Percentiles rank a stretch among this genome's conserved stretches.
Conservation (phyloP, 2,113 vertebrate species). For the Xyliphius kryptos region DNA sequence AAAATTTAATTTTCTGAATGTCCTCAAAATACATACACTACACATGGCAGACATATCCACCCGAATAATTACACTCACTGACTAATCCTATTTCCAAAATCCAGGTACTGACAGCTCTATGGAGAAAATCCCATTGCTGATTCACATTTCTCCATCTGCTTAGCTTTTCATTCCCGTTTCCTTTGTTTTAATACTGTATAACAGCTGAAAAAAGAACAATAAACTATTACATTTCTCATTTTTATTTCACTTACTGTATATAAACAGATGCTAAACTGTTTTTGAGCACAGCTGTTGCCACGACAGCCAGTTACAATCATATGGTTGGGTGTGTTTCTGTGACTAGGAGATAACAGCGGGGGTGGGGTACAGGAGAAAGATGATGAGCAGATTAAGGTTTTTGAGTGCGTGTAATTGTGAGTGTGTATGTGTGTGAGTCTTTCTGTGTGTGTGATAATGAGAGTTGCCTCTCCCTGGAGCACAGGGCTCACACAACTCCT, state of each 20-base stretch:
- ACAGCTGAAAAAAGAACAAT: too few relatives aligned
- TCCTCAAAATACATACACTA: conserved; percentile 36
- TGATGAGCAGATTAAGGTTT: conserved; percentile 44
- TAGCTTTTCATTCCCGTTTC: conserved; percentile 37
- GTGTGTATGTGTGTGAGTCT: conserved; percentile 15
- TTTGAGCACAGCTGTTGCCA: conserved; percentile 14
- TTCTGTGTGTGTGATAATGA: conserved; percentile 39
- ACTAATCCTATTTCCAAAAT: conserved; percentile 70
- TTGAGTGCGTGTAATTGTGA: conserved; percentile 18
- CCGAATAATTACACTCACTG: conserved; percentile 63
- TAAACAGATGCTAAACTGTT: conserved; percentile 2
- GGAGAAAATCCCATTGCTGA: conserved; percentile 63
- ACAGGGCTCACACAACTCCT: too few relatives aligned
- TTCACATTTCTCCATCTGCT: conserved; percentile 58
- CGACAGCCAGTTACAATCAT: conserved; percentile 11
- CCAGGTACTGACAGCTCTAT: conserved; percentile 57
- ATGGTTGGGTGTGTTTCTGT: conserved; percentile 17
- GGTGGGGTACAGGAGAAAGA: conserved; percentile 2
- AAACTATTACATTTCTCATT: too few relatives aligned
- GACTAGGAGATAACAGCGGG: conserved; percentile 1
- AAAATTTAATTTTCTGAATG: too few relatives aligned
- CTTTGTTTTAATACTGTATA: too few relatives aligned
- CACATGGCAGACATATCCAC: conserved; percentile 38
- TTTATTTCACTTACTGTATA: too few relatives aligned
- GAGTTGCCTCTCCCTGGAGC: too few relatives aligned